Evolutionary conservation across 2,888 invertebrate genomes (phyloP).

Genomic region (Lumbricus terrestris): DNA sequence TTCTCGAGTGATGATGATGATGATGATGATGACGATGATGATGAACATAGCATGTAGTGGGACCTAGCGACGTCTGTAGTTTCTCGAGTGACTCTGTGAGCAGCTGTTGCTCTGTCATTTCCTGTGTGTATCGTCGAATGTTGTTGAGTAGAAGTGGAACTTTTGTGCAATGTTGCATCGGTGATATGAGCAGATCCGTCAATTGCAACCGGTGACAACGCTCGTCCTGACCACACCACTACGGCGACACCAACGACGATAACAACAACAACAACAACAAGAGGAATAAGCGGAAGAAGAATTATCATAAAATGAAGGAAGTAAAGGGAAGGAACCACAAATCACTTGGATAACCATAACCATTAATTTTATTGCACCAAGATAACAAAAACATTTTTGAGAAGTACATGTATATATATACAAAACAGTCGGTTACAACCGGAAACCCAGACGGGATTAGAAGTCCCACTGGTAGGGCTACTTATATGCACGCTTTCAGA

Average conservation of each 20-base stretch:
- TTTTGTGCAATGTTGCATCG: constrained; percentile 68
- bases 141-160: constrained; percentile 67
- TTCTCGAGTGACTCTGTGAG: constrained; percentile 65
- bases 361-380: no score
- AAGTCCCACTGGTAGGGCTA: no score
- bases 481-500: no score
- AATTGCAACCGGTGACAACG: constrained; percentile 68
- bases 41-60: not conserved
- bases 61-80: constrained; percentile 65
- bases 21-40: not conserved
- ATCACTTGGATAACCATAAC: no score
- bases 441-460: no score
- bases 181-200: constrained; percentile 67
- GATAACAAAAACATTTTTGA: no score
- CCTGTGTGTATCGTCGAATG: constrained; percentile 64
- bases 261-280: not conserved
- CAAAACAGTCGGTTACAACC: no score
- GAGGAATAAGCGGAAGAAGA: not conserved
- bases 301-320: not conserved
- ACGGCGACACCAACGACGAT: not conserved
- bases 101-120: constrained; percentile 61
- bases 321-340: not conserved
- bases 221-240: constrained; percentile 67
- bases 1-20: constrained; percentile 58
- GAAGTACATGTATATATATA: no score